phyloP scores from a whole-genome alignment of 2,888 invertebrate genomes.

The Meloe dianella region DNA sequence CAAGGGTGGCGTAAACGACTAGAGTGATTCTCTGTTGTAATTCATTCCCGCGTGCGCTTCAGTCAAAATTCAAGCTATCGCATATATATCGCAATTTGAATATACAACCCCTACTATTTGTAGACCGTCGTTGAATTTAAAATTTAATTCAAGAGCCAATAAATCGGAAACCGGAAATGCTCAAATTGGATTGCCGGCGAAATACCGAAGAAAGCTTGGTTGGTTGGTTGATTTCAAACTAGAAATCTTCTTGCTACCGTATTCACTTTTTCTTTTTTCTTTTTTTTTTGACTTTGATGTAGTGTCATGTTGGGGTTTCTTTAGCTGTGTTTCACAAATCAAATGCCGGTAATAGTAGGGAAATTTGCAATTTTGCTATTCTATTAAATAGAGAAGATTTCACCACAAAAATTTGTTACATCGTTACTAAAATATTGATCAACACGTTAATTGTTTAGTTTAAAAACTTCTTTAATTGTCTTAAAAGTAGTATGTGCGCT shows the following conservation, averaged over 20 bases:
- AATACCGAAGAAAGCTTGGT: constrained; percentile 20
- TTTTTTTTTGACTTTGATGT: background rate
- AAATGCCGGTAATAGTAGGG: background rate
- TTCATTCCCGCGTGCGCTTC: constrained; percentile 35
- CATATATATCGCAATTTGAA: constrained; percentile 40
- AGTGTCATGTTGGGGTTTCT: background rate
- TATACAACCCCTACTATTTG: constrained; percentile 39
- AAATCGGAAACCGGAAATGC: constrained; percentile 47
- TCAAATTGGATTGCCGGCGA: constrained; percentile 43
- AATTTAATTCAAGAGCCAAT: constrained; percentile 49
- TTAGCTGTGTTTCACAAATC: background rate
- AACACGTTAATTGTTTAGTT: background rate
- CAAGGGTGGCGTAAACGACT: constrained; percentile 17
- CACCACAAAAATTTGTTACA: no score
- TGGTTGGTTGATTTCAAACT: background rate
- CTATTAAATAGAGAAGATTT: no score
- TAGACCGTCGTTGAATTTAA: constrained; percentile 48
- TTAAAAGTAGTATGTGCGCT: background rate
- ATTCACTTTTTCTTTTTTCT: no score
- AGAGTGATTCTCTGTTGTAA: constrained; percentile 40
- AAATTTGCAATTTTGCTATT: background rate
- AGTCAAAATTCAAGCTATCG: constrained; percentile 29
- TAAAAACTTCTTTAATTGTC: background rate
- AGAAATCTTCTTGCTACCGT: background rate
- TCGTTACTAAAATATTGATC: no score